Evolutionary conservation across 1,140 invertebrate species (phyloP), one percentile per base, ranked within the genome.

Genomic region (Drosophila mauritiana): DNA sequence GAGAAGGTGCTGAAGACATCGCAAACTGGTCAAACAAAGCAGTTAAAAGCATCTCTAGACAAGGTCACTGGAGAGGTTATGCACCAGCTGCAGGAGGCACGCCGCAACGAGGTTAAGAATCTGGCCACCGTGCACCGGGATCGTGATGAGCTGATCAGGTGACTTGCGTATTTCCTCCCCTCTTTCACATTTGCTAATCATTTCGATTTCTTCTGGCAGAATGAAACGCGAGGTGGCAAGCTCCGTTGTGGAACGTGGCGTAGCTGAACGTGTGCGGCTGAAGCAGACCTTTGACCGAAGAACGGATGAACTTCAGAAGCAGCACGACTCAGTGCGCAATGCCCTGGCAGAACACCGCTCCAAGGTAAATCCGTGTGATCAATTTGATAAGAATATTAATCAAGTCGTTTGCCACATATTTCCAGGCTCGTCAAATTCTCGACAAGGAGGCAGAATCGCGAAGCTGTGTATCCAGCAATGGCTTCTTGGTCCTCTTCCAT

Each of bases 91-190:
- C 96, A 98, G 70, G 95, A 95, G 22, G 95, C 95, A 67, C 95
- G 96, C 58, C 95, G 97, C 73, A 96, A 97, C 53, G 97, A 98
- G 91, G 97, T 98, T 42, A 98, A 98, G 91, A 94, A 94, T 34
- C 92, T 97, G 51, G 94, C 95, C 13, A 96, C 97, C 78, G 95
- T 95, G 65, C 96, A 97, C 85, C 95, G 94, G 80, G 98, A 99
- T 90, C 96, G 98, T 89, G 97, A 98, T 80, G 98, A 98, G 92
- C 94, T 98, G 69, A 96, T 96, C 40, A 95, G 96, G 93, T 93
- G 93, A 93, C 81, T 42, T 11, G 15, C 0, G 4, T 7, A 17
- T 7, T n/a, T 7, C 6, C 6, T 40, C 6, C 7, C n/a, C 4
- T 2, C 13, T 40, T 15, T n/a, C 1, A 2, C n/a, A 0, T 10